Conservation (phyloP, 2,888 invertebrate species). For the Subacronicta megacephala region DNA sequence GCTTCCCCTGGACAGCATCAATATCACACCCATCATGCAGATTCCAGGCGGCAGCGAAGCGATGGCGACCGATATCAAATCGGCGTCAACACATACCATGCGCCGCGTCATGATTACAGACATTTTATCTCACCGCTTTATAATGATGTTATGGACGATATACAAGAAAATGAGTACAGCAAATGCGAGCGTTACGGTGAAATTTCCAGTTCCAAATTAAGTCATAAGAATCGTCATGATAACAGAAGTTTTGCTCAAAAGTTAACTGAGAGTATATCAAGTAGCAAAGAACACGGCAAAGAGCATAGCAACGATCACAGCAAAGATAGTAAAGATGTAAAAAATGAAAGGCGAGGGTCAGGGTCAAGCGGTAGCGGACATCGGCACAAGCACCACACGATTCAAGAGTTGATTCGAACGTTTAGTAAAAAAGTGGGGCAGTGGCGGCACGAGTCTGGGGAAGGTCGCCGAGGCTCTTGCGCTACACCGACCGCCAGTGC, state of each 20-base stretch:
- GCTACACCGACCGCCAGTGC: conserved; percentile 84
- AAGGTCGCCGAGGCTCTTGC: conserved; percentile 83
- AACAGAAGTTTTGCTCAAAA: conserved; percentile 85
- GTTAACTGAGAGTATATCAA: conserved; percentile 71
- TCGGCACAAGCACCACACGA: conserved; percentile 91
- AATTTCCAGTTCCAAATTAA: conserved; percentile 79
- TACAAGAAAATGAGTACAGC: conserved; percentile 84
- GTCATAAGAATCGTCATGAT: conserved; percentile 76
- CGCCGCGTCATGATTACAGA: conserved; percentile 78
- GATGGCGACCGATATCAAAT: conserved; percentile 77
- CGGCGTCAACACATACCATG: conserved; percentile 72
- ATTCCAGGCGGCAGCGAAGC: conserved; percentile 69
- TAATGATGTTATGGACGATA: conserved; percentile 85
- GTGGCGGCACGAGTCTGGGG: conserved; percentile 90
- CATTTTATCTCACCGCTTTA: conserved; percentile 83
- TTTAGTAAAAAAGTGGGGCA: conserved; percentile 93
- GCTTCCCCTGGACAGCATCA: conserved; percentile 65
- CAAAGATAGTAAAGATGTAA: conserved; percentile 36
- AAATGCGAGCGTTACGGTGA: conserved; percentile 87
- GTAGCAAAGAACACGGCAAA: conserved; percentile 59
- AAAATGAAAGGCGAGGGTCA: conserved; percentile 76
- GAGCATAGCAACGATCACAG: conserved; percentile 40
- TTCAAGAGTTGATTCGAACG: conserved; percentile 93
- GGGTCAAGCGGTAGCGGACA: conserved; percentile 74
- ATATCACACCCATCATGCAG: conserved; percentile 71